Conservation (phyloP, 1,140 invertebrate species). For the Matsumurasca onukii region DNA sequence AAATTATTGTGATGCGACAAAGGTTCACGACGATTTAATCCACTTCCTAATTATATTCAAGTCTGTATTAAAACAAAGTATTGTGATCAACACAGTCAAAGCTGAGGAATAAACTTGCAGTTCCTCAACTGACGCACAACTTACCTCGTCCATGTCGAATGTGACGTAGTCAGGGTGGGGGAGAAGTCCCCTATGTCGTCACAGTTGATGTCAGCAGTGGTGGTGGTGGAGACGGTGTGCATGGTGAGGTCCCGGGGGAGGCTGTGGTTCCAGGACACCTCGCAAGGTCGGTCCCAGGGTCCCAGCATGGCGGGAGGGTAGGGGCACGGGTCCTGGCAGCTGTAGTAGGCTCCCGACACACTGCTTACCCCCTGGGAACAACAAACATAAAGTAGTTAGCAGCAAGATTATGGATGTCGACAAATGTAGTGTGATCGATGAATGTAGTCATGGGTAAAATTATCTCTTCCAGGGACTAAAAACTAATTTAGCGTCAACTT, state of each 20-base stretch:
- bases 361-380: slow-evolving; percentile 37
- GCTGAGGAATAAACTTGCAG: no score
- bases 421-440: no score
- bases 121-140: no score
- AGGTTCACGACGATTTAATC: no score
- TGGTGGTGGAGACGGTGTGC: slow-evolving; percentile 56
- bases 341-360: slow-evolving; percentile 35
- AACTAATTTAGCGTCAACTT: no score
- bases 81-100: no score
- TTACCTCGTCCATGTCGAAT: slow-evolving; percentile 51
- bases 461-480: no score
- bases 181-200: slow-evolving; percentile 48
- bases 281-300: slow-evolving; percentile 26
- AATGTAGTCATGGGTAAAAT: no score
- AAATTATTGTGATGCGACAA: no score
- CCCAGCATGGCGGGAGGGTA: slow-evolving; percentile 32
- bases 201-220: slow-evolving; percentile 52
- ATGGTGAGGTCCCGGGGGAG: slow-evolving; percentile 53
- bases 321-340: slow-evolving; percentile 42
- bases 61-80: no score
- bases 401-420: no score
- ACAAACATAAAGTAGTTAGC: not conserved
- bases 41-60: no score
- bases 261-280: not conserved
- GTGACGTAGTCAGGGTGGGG: slow-evolving; percentile 48